Percentiles rank a stretch among this genome's conserved stretches.
Conservation (phyloP, 2,113 vertebrate genomes). For the Cettia cetti region DNA sequence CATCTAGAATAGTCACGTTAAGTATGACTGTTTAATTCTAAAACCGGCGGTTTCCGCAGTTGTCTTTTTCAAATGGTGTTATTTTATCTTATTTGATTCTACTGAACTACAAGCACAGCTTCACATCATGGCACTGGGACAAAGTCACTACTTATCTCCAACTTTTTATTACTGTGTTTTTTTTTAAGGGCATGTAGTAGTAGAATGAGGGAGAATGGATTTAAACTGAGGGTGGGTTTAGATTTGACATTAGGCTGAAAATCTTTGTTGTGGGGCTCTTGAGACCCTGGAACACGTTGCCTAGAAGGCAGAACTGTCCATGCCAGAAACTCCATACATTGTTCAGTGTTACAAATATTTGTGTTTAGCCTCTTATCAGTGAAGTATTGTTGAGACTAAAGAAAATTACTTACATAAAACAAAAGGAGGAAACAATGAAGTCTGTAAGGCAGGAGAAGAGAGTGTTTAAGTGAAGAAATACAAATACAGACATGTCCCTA, state of each 20-base stretch:
- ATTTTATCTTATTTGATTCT: neutral
- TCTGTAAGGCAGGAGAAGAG: neutral
- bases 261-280: neutral
- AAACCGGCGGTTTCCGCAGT: neutral
- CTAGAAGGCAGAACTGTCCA: neutral
- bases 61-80: neutral
- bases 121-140: neutral
- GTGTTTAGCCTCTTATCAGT: neutral
- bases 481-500: neutral
- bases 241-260: neutral
- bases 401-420: neutral
- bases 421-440: conserved; percentile 34
- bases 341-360: neutral
- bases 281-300: too few relatives aligned
- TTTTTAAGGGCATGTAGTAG: neutral
- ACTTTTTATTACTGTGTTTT: neutral
- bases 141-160: neutral
- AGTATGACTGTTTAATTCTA: neutral
- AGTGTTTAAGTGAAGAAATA: neutral
- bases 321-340: neutral
- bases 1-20: neutral
- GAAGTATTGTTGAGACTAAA: neutral
- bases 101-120: neutral
- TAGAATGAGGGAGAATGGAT: neutral
- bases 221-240: neutral